phyloP scores from a whole-genome alignment of 1,140 invertebrate genomes.

The Sycobia sp. region DNA sequence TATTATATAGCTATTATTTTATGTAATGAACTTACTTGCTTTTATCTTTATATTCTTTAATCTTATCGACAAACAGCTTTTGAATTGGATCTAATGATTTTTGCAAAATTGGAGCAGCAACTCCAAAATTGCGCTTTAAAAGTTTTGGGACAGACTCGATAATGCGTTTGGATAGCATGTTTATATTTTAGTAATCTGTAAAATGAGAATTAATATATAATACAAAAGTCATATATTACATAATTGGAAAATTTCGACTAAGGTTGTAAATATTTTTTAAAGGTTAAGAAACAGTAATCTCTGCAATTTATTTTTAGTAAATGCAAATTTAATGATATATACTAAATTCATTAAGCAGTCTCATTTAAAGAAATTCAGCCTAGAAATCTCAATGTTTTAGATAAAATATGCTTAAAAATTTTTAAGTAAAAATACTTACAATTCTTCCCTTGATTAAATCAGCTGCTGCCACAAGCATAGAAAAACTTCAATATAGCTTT shows the following conservation, averaged over 20 bases:
- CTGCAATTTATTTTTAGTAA: too few relatives aligned
- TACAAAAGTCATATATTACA: constrained; percentile 31
- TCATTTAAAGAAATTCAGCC: too few relatives aligned
- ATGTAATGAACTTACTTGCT: constrained; percentile 69
- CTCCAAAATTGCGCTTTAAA: constrained; percentile 68
- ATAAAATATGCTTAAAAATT: background rate
- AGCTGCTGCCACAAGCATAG: constrained; percentile 42
- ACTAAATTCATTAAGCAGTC: too few relatives aligned
- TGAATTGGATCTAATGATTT: constrained; percentile 89
- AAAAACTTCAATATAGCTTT: too few relatives aligned
- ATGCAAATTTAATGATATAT: too few relatives aligned
- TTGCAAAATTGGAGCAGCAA: constrained; percentile 72
- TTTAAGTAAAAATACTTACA: background rate
- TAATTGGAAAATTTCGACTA: constrained; percentile 17
- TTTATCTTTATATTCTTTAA: constrained; percentile 85
- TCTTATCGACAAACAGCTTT: constrained; percentile 90
- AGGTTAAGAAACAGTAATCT: constrained; percentile 16
- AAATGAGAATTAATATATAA: background rate
- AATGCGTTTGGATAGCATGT: constrained; percentile 50
- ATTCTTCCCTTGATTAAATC: constrained; percentile 22
- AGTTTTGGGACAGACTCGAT: constrained; percentile 42
- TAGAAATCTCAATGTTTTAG: background rate
- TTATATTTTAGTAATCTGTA: constrained; percentile 16
- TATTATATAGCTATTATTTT: too few relatives aligned
- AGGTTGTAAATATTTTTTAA: too few relatives aligned